phyloP scores from a whole-genome alignment of 2,113 vertebrate genomes.

The Ancistrus triradiatus region DNA sequence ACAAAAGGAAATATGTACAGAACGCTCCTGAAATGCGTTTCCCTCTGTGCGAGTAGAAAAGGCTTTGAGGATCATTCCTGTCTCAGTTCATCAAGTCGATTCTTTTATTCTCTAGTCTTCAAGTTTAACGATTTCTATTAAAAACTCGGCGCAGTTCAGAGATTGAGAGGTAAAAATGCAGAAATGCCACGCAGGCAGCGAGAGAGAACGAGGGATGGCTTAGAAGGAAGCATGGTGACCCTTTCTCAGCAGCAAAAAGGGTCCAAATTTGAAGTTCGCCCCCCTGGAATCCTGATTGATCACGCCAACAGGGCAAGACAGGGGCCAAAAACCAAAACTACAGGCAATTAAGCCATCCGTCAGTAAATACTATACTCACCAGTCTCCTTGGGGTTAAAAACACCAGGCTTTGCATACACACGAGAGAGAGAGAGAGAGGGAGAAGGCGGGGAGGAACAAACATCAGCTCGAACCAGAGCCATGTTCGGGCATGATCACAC shows the following conservation, averaged over 20 bases:
- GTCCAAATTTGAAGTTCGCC: constrained; percentile 52
- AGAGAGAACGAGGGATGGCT: constrained; percentile 59
- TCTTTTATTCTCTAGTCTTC: constrained; percentile 64
- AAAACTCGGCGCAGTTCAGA: constrained; percentile 50
- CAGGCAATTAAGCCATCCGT: constrained; percentile 54
- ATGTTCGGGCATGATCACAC: constrained; percentile 48
- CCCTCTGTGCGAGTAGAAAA: constrained; percentile 69
- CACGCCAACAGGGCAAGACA: constrained; percentile 42
- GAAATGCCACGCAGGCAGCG: constrained; percentile 51
- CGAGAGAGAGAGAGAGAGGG: too few relatives aligned
- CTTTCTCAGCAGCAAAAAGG: constrained; percentile 55
- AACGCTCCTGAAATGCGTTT: constrained; percentile 73
- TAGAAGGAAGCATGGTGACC: constrained; percentile 66
- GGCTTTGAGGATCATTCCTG: constrained; percentile 70
- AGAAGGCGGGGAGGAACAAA: too few relatives aligned
- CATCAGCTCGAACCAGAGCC: constrained; percentile 49
- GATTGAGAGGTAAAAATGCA: constrained; percentile 58
- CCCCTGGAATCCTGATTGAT: constrained; percentile 40
- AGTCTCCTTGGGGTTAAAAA: constrained; percentile 55
- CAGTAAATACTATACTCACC: constrained; percentile 48
- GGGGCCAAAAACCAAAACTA: constrained; percentile 38
- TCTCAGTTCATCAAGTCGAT: constrained; percentile 61
- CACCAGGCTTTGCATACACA: constrained; percentile 59
- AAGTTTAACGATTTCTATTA: constrained; percentile 69
- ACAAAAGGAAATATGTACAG: constrained; percentile 58